Conservation (phyloP, 1,140 invertebrate species). For the Acromyrmex charruanus region DNA sequence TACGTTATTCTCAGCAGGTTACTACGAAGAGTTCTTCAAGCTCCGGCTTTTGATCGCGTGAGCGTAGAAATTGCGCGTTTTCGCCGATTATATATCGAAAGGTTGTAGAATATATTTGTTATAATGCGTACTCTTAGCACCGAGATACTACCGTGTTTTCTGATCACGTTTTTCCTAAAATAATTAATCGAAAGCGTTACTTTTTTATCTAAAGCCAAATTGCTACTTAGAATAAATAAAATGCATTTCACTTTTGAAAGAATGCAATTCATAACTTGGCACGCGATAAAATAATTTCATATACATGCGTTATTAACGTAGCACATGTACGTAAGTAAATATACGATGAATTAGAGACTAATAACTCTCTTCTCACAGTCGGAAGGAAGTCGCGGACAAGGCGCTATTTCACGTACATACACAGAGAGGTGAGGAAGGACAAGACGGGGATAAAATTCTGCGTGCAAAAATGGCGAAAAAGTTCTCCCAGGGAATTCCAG, state of each 20-base stretch:
- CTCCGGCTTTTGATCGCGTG: constrained; percentile 4
- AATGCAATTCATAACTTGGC: background rate
- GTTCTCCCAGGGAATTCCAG: constrained; percentile 66
- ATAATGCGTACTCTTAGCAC: no score
- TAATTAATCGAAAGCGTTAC: background rate
- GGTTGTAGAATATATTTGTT: background rate
- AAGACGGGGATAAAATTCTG: constrained; percentile 66
- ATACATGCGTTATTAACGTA: background rate
- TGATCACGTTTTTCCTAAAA: background rate
- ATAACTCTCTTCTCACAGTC: constrained; percentile 32
- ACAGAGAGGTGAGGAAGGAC: constrained; percentile 47
- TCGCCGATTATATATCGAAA: background rate
- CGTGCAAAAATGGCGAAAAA: constrained; percentile 53
- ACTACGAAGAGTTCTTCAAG: background rate
- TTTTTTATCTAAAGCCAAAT: background rate
- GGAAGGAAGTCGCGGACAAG: constrained; percentile 51
- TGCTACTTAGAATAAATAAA: background rate
- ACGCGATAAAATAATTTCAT: constrained; percentile 18
- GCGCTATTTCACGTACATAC: constrained; percentile 11
- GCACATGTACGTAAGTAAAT: background rate
- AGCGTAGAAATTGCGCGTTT: background rate
- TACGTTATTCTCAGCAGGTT: background rate
- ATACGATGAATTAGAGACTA: constrained; percentile 35
- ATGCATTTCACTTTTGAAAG: background rate
- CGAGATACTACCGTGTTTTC: no score